Conservation (phyloP, 2,113 vertebrate species). For the Hemiscyllium ocellatum region DNA sequence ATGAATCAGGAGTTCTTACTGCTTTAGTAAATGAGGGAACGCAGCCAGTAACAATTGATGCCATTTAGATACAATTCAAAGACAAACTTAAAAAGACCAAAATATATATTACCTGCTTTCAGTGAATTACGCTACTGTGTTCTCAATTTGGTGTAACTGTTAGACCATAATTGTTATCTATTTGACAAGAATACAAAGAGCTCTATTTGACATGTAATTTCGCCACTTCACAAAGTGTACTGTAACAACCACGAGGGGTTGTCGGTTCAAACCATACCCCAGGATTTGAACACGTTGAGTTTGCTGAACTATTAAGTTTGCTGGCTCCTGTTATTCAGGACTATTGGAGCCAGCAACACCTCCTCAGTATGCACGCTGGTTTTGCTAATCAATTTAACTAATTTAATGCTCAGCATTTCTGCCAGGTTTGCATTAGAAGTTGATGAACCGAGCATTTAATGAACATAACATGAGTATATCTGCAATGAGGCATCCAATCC, state of each 20-base stretch:
- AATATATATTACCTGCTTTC: not conserved
- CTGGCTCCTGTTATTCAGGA: not conserved
- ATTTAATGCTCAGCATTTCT: not conserved
- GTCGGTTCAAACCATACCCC: not conserved
- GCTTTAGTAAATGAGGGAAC: not conserved
- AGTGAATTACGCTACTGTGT: not conserved
- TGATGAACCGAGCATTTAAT: not conserved
- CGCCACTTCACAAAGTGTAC: not conserved
- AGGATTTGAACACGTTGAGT: not conserved
- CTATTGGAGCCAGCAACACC: not conserved
- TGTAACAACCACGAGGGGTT: not conserved
- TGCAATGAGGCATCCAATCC: not conserved
- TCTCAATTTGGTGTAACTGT: conserved; percentile 7
- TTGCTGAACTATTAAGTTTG: not conserved
- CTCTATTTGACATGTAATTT: not conserved
- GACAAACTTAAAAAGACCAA: not conserved
- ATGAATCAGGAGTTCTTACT: not conserved
- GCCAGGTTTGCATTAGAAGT: not conserved
- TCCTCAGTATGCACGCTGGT: not conserved
- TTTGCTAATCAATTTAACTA: not conserved
- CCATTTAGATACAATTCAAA: conserved; percentile 7
- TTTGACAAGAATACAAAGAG: conserved; percentile 24
- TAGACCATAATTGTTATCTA: not conserved
- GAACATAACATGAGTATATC: not conserved
- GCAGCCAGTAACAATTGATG: not conserved